Evolutionary conservation across 2,797 vertebrate genomes (phyloP), one percentile per base, ranked within the genome.

Genomic region (Trachurus trachurus): DNA sequence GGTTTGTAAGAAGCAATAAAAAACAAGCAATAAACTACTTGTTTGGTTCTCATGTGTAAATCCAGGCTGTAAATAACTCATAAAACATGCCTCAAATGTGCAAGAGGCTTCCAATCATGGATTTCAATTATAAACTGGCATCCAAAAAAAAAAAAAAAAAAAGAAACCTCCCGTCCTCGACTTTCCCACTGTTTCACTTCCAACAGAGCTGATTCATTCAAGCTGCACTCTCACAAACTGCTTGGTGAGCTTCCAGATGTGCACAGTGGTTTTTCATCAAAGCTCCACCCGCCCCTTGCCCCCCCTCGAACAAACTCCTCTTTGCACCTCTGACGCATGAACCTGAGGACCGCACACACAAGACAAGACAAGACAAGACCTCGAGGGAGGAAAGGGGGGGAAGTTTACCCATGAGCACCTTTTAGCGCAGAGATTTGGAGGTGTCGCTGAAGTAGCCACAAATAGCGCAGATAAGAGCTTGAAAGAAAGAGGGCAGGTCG

Each of bases 381-480:
- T 17, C 21, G 8, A 9, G 40, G 47, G 39, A 61, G 31, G 31
- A 4, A 6, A 4, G 31, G 5, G 4, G 5, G 6, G 31, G 5
- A 45, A 44, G 40, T 50, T 59, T 64, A 39, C 68, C 61, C 42
- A 40, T 1, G 26, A 65, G 52, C 40, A 59, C 15, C 58, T 71
- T 76, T 59, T 47, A 66, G 67, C 21, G 9, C n/a, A 45, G 65
- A 72, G 17, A 74, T 29, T 69, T 84, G 34, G 61, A 49, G 44
- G 8, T 39, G 47, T 68, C 60, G 65, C 15, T 66, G 74, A 49
- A 49, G 67, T 45, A 37, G 60, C 87, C 82, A 81, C 66, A 81
- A 80, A 91, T 78, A 82, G 1, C 79, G 65, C 47, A 68, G 83
- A 86, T 80, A 87, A 84, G 76, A 69, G 59, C 68, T 73, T 66